A percentile compares a stretch with the other conserved stretches of the same genome.
Conservation (phyloP, 1,140 invertebrate species). For the Hylyphantes graminicola region DNA sequence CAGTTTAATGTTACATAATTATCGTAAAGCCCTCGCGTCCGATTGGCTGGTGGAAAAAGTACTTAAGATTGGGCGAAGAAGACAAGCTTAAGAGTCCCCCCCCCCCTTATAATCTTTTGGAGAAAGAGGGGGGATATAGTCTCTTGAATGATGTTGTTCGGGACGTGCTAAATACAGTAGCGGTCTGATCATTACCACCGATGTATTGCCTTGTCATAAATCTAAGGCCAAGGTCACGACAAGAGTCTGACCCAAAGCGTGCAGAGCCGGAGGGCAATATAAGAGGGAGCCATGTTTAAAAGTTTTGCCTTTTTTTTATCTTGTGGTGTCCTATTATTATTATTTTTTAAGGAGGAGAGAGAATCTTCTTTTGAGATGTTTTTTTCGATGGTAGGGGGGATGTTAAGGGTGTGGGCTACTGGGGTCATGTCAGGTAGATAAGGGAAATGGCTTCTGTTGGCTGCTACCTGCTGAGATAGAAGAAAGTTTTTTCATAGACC, state of each 20-base stretch:
- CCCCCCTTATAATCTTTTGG: neutral
- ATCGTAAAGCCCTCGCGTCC: constrained; percentile 17
- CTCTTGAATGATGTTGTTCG: constrained; percentile 45
- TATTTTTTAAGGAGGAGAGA: constrained; percentile 22
- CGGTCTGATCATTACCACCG: constrained; percentile 57
- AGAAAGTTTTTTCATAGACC: no score
- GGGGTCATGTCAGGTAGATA: no score
- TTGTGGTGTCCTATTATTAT: constrained; percentile 53
- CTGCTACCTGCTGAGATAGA: no score
- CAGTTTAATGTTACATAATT: constrained; percentile 60
- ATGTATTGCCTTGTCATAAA: constrained; percentile 50
- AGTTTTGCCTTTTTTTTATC: constrained; percentile 2
- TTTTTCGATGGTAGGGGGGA: no score
- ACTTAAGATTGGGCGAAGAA: constrained; percentile 24
- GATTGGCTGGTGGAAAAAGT: constrained; percentile 45
- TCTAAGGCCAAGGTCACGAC: constrained; percentile 56
- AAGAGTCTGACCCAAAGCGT: constrained; percentile 55
- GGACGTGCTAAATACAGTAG: constrained; percentile 59
- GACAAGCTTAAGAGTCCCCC: neutral
- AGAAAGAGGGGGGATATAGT: neutral
- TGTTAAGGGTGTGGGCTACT: no score
- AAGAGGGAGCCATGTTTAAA: neutral
- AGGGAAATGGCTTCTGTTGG: no score
- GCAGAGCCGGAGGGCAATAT: constrained; percentile 28
- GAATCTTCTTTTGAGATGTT: neutral